Evolutionary conservation across 2,888 invertebrate species (phyloP).

Genomic region (Tubulanus polymorphus): DNA sequence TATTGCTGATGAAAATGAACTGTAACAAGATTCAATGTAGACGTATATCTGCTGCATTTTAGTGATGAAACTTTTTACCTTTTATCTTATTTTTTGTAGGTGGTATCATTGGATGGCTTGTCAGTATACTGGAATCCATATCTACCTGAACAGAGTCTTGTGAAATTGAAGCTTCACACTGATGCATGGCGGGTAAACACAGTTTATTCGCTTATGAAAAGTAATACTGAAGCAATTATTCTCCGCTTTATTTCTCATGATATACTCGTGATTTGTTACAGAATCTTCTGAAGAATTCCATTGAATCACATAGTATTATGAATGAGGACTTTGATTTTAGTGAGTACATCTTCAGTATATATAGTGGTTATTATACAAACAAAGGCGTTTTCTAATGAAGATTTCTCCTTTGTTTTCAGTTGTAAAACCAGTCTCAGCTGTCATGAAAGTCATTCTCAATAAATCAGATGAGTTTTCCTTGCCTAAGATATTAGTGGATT

Average conservation of each 20-base stretch:
- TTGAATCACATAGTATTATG: conserved; percentile 73
- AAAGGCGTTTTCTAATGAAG: not conserved
- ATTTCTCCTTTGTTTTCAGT: conserved; percentile 58
- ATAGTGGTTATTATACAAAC: no score
- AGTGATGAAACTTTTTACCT: not conserved
- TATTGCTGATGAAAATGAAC: no score
- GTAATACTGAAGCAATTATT: no score
- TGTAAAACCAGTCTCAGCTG: conserved; percentile 72
- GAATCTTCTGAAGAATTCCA: conserved; percentile 69
- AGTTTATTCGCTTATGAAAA: no score
- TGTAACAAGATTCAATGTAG: not conserved
- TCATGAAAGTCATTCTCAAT: conserved; percentile 72
- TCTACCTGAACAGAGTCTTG: conserved; percentile 48
- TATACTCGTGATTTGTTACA: no score
- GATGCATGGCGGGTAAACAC: conserved; percentile 61
- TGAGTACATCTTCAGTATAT: no score
- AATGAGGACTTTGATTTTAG: conserved; percentile 75
- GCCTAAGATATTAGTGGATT: conserved; percentile 48
- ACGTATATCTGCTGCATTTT: not conserved
- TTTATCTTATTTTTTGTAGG: conserved; percentile 33
- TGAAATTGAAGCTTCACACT: conserved; percentile 43
- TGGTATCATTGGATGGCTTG: conserved; percentile 71
- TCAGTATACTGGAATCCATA: conserved; percentile 73
- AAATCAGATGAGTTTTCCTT: conserved; percentile 58
- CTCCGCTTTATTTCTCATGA: no score